These are phyloP conservation scores for Calcarius ornatus DNA, from an alignment of 2,113 vertebrate species.

Conservation along the genomic window DNA sequence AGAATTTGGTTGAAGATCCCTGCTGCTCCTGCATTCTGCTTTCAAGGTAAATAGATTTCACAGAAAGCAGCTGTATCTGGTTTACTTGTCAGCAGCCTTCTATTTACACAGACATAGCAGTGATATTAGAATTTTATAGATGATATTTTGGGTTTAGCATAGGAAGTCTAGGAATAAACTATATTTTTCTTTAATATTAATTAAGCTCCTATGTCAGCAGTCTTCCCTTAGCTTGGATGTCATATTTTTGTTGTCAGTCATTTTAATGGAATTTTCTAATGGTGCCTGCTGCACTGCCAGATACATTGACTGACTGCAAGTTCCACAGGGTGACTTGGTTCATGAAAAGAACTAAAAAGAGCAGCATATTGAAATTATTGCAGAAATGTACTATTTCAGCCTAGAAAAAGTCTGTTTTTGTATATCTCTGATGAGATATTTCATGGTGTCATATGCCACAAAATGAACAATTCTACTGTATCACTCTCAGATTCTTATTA, in stretches of 20 bases:
- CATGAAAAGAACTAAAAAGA: neutral
- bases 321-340: neutral
- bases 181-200: neutral
- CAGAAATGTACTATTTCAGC: neutral
- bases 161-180: neutral
- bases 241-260: neutral
- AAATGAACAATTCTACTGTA: neutral
- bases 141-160: neutral
- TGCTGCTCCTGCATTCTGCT: neutral
- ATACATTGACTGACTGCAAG: accelerated
- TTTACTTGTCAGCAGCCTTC: neutral
- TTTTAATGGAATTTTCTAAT: neutral
- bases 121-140: neutral
- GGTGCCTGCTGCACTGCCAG: neutral
- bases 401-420: neutral
- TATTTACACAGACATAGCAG: neutral
- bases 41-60: neutral
- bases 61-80: neutral
- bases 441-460: neutral
- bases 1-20: neutral
- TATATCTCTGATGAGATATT: neutral
- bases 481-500: neutral
- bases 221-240: neutral
- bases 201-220: neutral
- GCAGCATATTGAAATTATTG: neutral